Conservation (phyloP, 2,797 vertebrate genomes). For the Hypotaenidia okinawae region DNA sequence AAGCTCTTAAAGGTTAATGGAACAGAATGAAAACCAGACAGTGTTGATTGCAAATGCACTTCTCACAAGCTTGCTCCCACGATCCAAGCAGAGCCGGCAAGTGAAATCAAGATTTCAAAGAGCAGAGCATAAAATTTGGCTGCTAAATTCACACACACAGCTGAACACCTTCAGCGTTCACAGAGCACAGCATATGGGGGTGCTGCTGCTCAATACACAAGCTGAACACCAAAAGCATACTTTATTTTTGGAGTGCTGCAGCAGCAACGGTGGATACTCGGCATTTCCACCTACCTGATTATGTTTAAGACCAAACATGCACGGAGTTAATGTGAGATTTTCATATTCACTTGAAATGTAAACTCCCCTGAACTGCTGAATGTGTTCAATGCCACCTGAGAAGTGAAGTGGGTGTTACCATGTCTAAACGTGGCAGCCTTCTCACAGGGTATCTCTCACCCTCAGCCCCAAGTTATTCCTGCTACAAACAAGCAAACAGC, state of each 20-base stretch:
- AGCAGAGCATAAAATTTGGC: not conserved
- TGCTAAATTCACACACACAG: not conserved
- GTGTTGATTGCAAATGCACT: not conserved
- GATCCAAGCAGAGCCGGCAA: not conserved
- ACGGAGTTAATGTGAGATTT: not conserved
- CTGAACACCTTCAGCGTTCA: not conserved
- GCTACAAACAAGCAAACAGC: not conserved
- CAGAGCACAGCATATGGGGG: not conserved
- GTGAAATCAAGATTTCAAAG: not conserved
- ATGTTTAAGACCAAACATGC: not conserved
- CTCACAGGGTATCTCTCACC: not conserved
- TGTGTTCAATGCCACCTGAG: not conserved
- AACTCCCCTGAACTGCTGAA: too few relatives aligned
- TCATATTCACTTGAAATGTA: not conserved
- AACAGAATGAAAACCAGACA: not conserved
- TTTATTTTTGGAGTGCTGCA: not conserved
- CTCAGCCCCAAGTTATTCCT: not conserved
- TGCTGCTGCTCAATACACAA: not conserved
- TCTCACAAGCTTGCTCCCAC: not conserved
- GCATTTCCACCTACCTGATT: not conserved
- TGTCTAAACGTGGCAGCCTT: not conserved
- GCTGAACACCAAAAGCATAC: not conserved
- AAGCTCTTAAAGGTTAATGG: not conserved
- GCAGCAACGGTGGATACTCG: not conserved
- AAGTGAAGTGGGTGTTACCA: not conserved